Evolutionary conservation across 2,888 invertebrate genomes (phyloP), one percentile per base, ranked within the genome.

Genomic region (Eristalis intricaria): DNA sequence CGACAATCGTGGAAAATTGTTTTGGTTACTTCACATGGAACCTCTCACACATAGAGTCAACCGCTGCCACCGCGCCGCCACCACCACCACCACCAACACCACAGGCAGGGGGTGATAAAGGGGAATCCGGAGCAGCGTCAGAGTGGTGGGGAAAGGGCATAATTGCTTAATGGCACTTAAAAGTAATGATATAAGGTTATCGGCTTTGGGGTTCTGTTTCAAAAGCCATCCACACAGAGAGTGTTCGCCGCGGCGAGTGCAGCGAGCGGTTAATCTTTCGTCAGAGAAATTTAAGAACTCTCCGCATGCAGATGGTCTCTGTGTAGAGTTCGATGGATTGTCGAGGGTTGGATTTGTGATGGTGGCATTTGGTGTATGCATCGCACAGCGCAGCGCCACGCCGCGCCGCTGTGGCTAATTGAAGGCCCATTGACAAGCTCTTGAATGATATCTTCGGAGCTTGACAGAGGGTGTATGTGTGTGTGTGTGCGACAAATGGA

Each of bases 111-210:
- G 38, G 58, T 11, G 68, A 35, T 38, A 13, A 64, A 13, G n/a
- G 23, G n/a, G 32, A 19, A 4, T 58, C 15, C 4, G 22, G n/a
- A 0, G 35, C 26, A 26, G 26, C 1, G 26, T 3, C 3, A 26
- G 26, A 26, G 32, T 10, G 32, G 32, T 32, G 32, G 32, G 32
- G 32, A 32, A 74, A 60, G 26, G 23, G 71, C 60, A 80, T 87
- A 87, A 87, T 87, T 87, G 87, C 84, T 80, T 87, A 87, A 87
- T 87, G 87, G 84, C 87, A 84, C 87, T 87, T 87, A 84, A 76
- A 87, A 74, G 83, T 84, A 83, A 87, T 83, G 83, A 87, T 83
- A 87, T 76, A 43, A 79, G 86, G 87, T 84, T 84, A 87, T 87
- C 87, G 84, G 65, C 87, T 73, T 68, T 23, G 69, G 68, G 70